Base-by-base conservation (phyloP, 2,797 vertebrate genomes). In the Hemibagrus guttatus region DNA sequence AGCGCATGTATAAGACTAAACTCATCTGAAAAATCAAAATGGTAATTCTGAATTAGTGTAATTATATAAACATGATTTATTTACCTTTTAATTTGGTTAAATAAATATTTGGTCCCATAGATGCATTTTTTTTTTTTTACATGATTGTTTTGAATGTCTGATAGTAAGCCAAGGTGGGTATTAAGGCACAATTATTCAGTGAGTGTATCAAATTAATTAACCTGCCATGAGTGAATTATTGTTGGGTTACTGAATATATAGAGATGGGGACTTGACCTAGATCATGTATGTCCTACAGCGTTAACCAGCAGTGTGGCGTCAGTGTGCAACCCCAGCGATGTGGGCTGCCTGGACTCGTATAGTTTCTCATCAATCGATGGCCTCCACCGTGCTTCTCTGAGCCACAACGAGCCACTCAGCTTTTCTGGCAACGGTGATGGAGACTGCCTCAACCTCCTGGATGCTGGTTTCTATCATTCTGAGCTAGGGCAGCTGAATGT, bases 401-500 rank as follows among this genome's bases (percentile, higher is more conserved):
- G 93, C 90, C 96, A 96, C 56, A 95, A 96, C 79, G 96, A 97
- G 88, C 91, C 96, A 76, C 96, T 97, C 76, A 91, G 92, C 86
- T 94, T 96, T 91, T 94, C 96, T 78, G 92, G 93, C 92, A 96
- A 93, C 59, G 95, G 96, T 78, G 96, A 97, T 91, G 94, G 93
- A 84, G 96, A 97, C 94, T 97, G 97, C 92, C 96, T 97, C 90
- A 96, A 96, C 93, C 95, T 97, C 93, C 96, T 97, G 84, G 96
- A 97, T 88, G 95, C 96, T 88, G 96, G 96, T 87, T 97, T 97
- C 93, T 97, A 97, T 93, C 96, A 96, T 66, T 95, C 96, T 0
- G 96, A 97, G 83, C 88, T 97, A 81, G 95, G 95, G 88, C 92
- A 89, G 79, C 89, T 94, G 87, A 95, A 93, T 84, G 91, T 96